Evolutionary conservation across 1,140 invertebrate species (phyloP), one percentile per base, ranked within the genome.

Genomic region (Onthophagus taurus): DNA sequence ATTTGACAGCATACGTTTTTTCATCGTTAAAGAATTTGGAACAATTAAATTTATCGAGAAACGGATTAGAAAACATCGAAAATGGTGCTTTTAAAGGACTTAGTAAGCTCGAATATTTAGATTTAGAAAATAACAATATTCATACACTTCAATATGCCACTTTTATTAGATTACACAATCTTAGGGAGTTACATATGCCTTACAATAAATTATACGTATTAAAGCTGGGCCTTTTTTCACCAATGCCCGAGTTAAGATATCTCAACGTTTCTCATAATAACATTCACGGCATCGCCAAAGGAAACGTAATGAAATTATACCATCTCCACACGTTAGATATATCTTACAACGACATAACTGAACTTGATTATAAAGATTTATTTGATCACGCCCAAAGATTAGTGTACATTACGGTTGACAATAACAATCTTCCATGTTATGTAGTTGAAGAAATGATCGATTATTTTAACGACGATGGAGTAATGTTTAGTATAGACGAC

Each of bases 41-140:
- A 12, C 26, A 31, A 2, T 35, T 65, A n/a, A 49, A 52, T 39
- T 39, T 65, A 14, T 46, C 50, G 7, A 38, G 52, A 9, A 65
- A 63, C 47, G 50, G 61, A 5, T 71, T 82, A 11, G 58, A 65
- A 11, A 60, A 52, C 4, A 67, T 81, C 3, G 60, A 67, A 7
- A 65, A 54, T 9, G 33, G 36, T 8, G 48, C 53, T 3, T 54
- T 57, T 24, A 33, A 54, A 8, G 48, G 51, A 17, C 31, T 61
- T 6, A 29, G 50, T 13, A 30, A 23, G 11, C 38, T 64, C 29
- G 58, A 63, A 46, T 30, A 48, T 16, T 39, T 64, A 18, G 41
- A 60, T 42, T 31, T 64, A 7, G 51, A 44, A 12, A 31, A 43
- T 24, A 61, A 60, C 36, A 35, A 45, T 7, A 50, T 63, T 2